Percentiles rank a stretch among this genome's conserved stretches.
phyloP scores from a whole-genome alignment of 2,888 invertebrate species.

The Lochmaea capreae region DNA sequence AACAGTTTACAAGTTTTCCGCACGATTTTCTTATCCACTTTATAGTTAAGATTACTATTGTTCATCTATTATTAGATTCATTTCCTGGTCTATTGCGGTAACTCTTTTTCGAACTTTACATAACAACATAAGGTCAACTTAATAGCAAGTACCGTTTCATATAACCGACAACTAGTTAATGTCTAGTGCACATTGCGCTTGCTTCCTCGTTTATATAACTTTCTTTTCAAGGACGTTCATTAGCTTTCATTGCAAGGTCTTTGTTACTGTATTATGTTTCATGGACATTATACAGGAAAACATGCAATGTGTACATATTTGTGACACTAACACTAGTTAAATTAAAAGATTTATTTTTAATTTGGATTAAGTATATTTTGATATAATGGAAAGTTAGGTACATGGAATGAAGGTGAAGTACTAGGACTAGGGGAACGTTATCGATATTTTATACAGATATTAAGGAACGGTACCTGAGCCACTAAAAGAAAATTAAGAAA shows the following conservation, averaged over 20 bases:
- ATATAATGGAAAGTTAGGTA: too few relatives aligned
- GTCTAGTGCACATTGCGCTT: slow-evolving; percentile 5
- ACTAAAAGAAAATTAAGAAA: too few relatives aligned
- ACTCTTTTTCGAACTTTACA: slow-evolving; percentile 18
- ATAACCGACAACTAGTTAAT: slow-evolving; percentile 21
- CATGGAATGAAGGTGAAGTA: too few relatives aligned
- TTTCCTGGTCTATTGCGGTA: slow-evolving; percentile 4
- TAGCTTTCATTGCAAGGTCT: slow-evolving; percentile 41
- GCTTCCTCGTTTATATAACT: slow-evolving; percentile 35
- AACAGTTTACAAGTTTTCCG: too few relatives aligned
- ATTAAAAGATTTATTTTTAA: not conserved
- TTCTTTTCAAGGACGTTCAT: slow-evolving; percentile 51
- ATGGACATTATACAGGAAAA: slow-evolving; percentile 29
- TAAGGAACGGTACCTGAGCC: too few relatives aligned
- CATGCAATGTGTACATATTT: not conserved
- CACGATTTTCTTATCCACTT: too few relatives aligned
- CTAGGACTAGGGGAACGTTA: too few relatives aligned
- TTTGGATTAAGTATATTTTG: not conserved
- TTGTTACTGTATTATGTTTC: slow-evolving; percentile 26
- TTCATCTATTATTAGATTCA: too few relatives aligned
- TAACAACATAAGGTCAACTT: slow-evolving; percentile 21
- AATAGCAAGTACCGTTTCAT: slow-evolving; percentile 44
- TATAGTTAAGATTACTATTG: too few relatives aligned
- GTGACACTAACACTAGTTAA: not conserved
- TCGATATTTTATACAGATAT: too few relatives aligned